phyloP scores from a whole-genome alignment of 2,797 vertebrate species.

The Choloepus didactylus region DNA sequence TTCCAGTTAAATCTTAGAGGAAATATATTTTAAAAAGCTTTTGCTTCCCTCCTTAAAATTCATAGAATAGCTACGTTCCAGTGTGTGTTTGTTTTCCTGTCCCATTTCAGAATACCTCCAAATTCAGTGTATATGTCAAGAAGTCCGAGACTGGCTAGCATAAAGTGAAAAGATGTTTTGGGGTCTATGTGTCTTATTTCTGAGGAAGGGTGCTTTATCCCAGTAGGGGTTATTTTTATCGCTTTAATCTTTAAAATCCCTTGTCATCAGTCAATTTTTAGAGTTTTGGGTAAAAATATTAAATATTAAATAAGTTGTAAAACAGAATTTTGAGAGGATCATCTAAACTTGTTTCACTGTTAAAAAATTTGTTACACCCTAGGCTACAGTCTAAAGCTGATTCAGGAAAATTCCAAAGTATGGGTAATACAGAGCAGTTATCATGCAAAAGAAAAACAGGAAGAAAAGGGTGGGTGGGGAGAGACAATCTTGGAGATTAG shows the following conservation, averaged over 20 bases:
- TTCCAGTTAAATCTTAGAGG: slow-evolving; percentile 56
- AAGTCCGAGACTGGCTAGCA: slow-evolving; percentile 3
- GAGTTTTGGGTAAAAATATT: slow-evolving; percentile 64
- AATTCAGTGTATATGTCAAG: not conserved
- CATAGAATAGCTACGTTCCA: slow-evolving; percentile 39
- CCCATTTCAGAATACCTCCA: slow-evolving; percentile 54
- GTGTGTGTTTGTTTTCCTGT: slow-evolving; percentile 30
- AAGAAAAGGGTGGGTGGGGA: slow-evolving; percentile 45
- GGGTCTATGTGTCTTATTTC: slow-evolving; percentile 14
- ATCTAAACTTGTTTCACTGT: slow-evolving; percentile 52
- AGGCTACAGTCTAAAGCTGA: slow-evolving; percentile 57
- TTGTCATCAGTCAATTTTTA: slow-evolving; percentile 55
- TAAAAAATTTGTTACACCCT: slow-evolving; percentile 46
- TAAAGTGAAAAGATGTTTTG: slow-evolving; percentile 46
- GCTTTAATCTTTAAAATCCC: slow-evolving; percentile 52
- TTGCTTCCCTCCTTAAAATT: slow-evolving; percentile 52
- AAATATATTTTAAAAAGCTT: slow-evolving; percentile 7
- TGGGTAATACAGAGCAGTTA: slow-evolving; percentile 72
- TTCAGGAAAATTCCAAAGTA: slow-evolving; percentile 68
- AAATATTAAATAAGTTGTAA: slow-evolving; percentile 60
- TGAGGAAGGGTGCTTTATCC: slow-evolving; percentile 59
- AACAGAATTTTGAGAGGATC: slow-evolving; percentile 61
- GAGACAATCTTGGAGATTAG: slow-evolving; percentile 59
- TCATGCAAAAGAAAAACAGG: slow-evolving; percentile 70
- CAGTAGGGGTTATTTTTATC: slow-evolving; percentile 13